These are phyloP conservation scores for Drosophila conformis DNA, from an alignment of 2,888 invertebrate species.

Conservation along the genomic window DNA sequence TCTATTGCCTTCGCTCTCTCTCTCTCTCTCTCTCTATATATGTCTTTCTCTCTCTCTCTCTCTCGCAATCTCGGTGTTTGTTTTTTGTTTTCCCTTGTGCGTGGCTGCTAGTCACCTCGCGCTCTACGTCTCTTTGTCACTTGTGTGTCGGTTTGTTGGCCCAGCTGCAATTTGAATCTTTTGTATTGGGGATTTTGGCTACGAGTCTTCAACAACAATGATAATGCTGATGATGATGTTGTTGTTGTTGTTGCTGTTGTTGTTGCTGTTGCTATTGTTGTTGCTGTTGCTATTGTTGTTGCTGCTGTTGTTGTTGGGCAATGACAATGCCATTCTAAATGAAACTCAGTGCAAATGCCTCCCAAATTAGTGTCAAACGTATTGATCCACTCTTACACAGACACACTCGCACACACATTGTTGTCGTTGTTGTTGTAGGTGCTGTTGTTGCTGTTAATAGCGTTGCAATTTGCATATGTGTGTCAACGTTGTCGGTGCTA, in stretches of 20 bases:
- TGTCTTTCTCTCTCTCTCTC: background rate
- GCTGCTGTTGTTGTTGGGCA: constrained; percentile 40
- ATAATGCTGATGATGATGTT: constrained; percentile 18
- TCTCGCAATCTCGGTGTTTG: background rate
- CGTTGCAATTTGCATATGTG: constrained; percentile 76
- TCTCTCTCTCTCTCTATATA: too few species aligned
- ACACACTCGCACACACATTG: constrained; percentile 2
- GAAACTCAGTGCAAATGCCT: constrained; percentile 71
- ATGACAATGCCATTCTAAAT: constrained; percentile 65
- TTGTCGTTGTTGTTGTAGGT: constrained; percentile 17
- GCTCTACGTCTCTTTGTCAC: constrained; percentile 10
- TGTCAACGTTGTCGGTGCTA: constrained; percentile 52
- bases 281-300: constrained; percentile 10
- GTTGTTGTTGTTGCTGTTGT: background rate
- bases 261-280: background rate
- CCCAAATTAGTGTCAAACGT: constrained; percentile 77
- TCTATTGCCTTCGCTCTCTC: background rate
- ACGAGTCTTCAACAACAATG: constrained; percentile 51
- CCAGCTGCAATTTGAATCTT: constrained; percentile 73
- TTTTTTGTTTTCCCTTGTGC: constrained; percentile 3
- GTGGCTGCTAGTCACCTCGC: background rate
- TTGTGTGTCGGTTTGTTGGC: constrained; percentile 51
- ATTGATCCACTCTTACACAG: constrained; percentile 63
- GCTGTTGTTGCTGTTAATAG: constrained; percentile 61
- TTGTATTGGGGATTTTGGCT: constrained; percentile 53